Conservation (phyloP, 2,888 invertebrate species). For the Coleophora deauratella region DNA sequence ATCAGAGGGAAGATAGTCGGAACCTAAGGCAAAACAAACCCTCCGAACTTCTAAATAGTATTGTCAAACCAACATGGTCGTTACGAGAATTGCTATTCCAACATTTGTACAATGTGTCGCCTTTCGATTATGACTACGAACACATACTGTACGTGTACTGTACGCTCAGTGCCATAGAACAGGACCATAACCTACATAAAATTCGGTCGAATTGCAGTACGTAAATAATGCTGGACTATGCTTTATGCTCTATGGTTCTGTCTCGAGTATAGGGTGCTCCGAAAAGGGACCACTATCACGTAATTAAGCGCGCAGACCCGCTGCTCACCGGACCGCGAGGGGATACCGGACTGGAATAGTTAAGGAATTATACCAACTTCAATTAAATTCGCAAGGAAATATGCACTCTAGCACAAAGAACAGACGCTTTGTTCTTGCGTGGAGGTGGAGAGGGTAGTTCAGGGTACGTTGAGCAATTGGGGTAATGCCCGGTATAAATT, state of each 20-base stretch:
- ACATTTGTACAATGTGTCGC: constrained; percentile 22
- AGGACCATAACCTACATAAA: constrained; percentile 3
- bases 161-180: constrained; percentile 14
- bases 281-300: constrained; percentile 61
- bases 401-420: constrained; percentile 15
- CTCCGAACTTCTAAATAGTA: constrained; percentile 45
- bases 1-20: constrained; percentile 51
- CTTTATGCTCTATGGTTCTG: too few species aligned
- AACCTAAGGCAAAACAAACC: constrained; percentile 40
- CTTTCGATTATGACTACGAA: background rate
- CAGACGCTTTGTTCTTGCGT: constrained; percentile 20
- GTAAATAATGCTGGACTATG: constrained; percentile 34
- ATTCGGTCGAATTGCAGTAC: constrained; percentile 4
- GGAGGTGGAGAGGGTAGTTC: constrained; percentile 14
- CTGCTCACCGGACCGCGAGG: constrained; percentile 57
- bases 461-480: constrained; percentile 51
- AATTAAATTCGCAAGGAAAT: constrained; percentile 24
- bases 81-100: constrained; percentile 30
- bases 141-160: too few species aligned
- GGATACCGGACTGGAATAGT: constrained; percentile 45
- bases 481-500: constrained; percentile 63
- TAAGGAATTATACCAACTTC: constrained; percentile 49
- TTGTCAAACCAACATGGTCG: constrained; percentile 53
- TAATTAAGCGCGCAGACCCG: constrained; percentile 63
- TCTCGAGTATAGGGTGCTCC: constrained; percentile 27